phyloP scores from a whole-genome alignment of 2,797 vertebrate genomes.

The Enteromius unitaeniatus region DNA sequence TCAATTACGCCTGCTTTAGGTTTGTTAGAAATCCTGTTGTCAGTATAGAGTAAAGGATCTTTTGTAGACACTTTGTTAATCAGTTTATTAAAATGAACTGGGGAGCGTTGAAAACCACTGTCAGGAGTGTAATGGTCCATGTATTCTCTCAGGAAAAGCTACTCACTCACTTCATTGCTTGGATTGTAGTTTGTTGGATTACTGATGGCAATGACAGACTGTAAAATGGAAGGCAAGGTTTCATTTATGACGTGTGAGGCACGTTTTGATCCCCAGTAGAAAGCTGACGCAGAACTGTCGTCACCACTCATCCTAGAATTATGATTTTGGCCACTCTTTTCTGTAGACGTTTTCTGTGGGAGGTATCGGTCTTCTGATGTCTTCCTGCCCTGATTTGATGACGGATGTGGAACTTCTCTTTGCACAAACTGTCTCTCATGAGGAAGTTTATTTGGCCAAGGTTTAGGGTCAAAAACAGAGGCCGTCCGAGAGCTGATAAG shows the following conservation, averaged over 20 bases:
- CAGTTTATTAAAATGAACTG: neutral
- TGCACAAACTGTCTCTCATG: constrained; percentile 3
- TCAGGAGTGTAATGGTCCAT: neutral
- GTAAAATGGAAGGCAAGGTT: neutral
- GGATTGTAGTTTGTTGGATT: constrained; percentile 9
- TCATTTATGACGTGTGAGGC: neutral
- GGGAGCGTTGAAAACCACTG: neutral
- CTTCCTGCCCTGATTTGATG: neutral
- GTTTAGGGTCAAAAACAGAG: constrained; percentile 17
- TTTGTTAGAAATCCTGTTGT: neutral
- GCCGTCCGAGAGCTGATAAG: constrained; percentile 6
- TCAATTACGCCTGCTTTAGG: neutral
- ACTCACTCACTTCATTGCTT: neutral
- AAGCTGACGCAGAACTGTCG: neutral
- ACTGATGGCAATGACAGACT: neutral
- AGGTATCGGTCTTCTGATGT: neutral
- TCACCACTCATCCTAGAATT: neutral
- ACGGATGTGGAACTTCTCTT: constrained; percentile 8
- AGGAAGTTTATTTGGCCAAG: neutral
- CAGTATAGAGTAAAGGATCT: neutral
- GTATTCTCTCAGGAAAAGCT: neutral
- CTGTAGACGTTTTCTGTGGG: neutral
- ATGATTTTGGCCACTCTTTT: neutral
- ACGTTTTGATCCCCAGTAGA: neutral
- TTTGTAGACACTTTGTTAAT: neutral